Evolutionary conservation across 2,797 vertebrate species (phyloP), one percentile per base, ranked within the genome.

Genomic region (Falco biarmicus): DNA sequence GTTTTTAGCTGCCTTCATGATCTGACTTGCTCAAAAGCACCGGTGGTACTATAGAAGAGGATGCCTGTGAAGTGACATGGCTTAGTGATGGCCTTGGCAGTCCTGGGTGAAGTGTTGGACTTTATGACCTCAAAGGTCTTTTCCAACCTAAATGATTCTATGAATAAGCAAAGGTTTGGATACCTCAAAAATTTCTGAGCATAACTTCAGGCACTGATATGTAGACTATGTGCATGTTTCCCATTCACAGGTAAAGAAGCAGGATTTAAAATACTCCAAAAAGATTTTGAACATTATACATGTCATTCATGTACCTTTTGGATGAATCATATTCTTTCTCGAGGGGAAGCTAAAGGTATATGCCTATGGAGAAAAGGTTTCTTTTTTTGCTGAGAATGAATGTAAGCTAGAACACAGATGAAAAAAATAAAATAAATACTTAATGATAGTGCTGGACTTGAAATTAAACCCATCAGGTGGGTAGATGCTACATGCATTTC

Each of bases 391-490:
- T 75, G 45, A 66, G 57, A 81, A 69, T 64, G 28, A 81, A 64
- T 66, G 12, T 70, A 68, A 64, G 11, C 26, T 18, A 63, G 13
- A 32, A 74, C 10, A 68, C 20, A 43, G 32, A 87, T 54, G 4
- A 28, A 53, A 86, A 81, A 56, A 79, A 61, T 66, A n/a, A 45
- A 45, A 45, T 43, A 45, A 18, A 47, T 12, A 28, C 34, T 91
- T 94, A 85, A 91, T 70, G 60, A 48, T 56, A 68, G 47, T 29
- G 9, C 29, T 84, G 54, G 54, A 89, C 71, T 88, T 81, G 66
- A 94, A 93, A 95, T 93, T 80, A 93, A 90, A 94, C 31, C 51
- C 70, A 90, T 93, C 68, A 66, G 80, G 61, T 80, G 51, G 43
- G 47, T 77, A 95, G 84, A 78, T 77, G 66, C 15, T 76, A 47